Conservation (phyloP, 2,888 invertebrate genomes). For the Anthrax anthrax region DNA sequence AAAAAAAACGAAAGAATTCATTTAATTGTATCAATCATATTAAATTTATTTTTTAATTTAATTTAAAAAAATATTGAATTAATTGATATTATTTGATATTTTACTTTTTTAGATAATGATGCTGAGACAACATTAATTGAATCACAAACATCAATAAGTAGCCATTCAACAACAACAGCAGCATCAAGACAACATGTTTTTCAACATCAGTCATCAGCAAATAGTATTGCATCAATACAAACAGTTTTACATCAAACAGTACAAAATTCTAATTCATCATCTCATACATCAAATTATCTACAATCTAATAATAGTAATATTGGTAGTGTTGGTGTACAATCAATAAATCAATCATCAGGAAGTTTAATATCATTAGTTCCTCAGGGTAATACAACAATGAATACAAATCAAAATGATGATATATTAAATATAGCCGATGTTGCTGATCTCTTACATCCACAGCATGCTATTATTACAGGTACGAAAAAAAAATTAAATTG, state of each 20-base stretch:
- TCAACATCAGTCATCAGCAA: constrained; percentile 32
- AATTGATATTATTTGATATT: not conserved
- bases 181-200: constrained; percentile 22
- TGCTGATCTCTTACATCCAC: constrained; percentile 71
- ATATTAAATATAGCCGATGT: constrained; percentile 45
- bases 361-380: constrained; percentile 27
- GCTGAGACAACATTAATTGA: constrained; percentile 24
- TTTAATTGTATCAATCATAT: too few relatives aligned
- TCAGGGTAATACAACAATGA: constrained; percentile 23
- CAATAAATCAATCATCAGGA: constrained; percentile 20
- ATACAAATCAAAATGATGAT: constrained; percentile 25
- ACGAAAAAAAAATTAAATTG: constrained; percentile 28
- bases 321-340: constrained; percentile 13
- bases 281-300: not conserved
- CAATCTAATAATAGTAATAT: not conserved
- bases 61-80: too few relatives aligned
- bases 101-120: constrained; percentile 22
- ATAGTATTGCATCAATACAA: constrained; percentile 30
- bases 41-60: too few relatives aligned
- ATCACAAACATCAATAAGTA: constrained; percentile 15
- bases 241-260: constrained; percentile 29
- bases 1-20: too few relatives aligned
- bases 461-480: constrained; percentile 78
- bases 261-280: constrained; percentile 5
- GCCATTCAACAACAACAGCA: not conserved